Base-by-base conservation (phyloP, 1,140 invertebrate genomes). In the Philotrypesis tridentata region DNA sequence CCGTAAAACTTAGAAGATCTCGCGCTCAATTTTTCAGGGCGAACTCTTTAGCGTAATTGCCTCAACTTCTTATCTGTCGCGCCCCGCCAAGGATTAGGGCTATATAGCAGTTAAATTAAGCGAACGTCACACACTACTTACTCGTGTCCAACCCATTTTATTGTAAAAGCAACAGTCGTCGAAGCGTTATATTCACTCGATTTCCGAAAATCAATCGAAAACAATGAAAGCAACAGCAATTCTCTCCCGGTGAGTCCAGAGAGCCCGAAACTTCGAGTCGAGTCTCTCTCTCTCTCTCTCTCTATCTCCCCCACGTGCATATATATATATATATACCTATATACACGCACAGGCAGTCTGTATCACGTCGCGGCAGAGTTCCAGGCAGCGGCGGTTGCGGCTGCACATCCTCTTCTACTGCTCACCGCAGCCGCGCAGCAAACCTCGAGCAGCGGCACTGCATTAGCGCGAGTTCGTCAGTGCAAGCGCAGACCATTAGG, bases 401-500 rank as follows among this genome's bases (percentile, higher is more conserved):
- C 31, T 33, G 31, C 76, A n/a, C 63, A 33, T 25, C 17, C 67
- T 33, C 77, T 60, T 40, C 63, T 48, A 60, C 29, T 55, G 17
- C 12, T 17, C 7, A 29, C 78, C 48, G 21, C n/a, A 79, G 60
- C 79, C 71, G 61, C 71, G 61, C 71, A 74, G 60, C 31, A 79
- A 79, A 79, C 78, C 78, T 61, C 29, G 29, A 21, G 43, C 23
- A 55, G 60, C 60, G 33, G 23, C 9, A 80, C 31, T 80, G 73
- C 79, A 80, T 80, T 80, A 80, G 60, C 71, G 33, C 17, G 40
- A 74, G 79, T 80, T 80, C 79, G 71, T 80, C 71, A 80, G 60
- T 7, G 72, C 17, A 25, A 14, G 43, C 33, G 76, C n/a, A 2
- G 43, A 61, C 78, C 78, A 71, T 71, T 79, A 61, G 67, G n/a